Conservation (phyloP, 2,888 invertebrate species). For the Xestia ashworthii region DNA sequence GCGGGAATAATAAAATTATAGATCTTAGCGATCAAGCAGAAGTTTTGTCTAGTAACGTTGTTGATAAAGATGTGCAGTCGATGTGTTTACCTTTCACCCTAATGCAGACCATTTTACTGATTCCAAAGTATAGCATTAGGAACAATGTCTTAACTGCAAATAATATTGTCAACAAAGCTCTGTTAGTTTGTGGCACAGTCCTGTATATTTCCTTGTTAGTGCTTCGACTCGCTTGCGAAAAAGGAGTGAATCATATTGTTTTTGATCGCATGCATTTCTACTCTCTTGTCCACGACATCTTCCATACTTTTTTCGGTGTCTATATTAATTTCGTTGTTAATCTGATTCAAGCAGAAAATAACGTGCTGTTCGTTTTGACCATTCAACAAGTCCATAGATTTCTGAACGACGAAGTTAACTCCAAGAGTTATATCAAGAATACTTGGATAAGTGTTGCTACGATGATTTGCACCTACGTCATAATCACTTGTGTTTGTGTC, state of each 20-base stretch:
- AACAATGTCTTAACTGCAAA: constrained; percentile 11
- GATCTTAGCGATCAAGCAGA: neutral
- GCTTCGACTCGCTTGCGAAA: no score
- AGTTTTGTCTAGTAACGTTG: neutral
- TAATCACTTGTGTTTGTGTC: no score
- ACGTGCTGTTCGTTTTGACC: no score
- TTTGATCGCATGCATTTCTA: no score
- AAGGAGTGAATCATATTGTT: no score
- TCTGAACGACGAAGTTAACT: neutral
- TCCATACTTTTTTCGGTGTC: no score
- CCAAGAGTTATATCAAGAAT: neutral
- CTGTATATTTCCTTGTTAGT: no score
- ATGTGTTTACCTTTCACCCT: constrained; percentile 5
- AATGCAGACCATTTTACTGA: neutral
- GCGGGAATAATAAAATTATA: neutral
- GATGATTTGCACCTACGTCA: neutral
- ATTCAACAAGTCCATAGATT: constrained; percentile 14
- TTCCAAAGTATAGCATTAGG: constrained; percentile 18
- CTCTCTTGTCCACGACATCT: no score
- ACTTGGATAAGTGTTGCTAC: neutral
- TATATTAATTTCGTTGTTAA: no score
- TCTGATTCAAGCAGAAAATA: no score
- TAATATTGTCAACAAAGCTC: neutral
- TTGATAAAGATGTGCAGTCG: constrained; percentile 18
- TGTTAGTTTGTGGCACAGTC: constrained; percentile 2